Conservation (phyloP, 2,113 vertebrate species). For the Equus przewalskii region DNA sequence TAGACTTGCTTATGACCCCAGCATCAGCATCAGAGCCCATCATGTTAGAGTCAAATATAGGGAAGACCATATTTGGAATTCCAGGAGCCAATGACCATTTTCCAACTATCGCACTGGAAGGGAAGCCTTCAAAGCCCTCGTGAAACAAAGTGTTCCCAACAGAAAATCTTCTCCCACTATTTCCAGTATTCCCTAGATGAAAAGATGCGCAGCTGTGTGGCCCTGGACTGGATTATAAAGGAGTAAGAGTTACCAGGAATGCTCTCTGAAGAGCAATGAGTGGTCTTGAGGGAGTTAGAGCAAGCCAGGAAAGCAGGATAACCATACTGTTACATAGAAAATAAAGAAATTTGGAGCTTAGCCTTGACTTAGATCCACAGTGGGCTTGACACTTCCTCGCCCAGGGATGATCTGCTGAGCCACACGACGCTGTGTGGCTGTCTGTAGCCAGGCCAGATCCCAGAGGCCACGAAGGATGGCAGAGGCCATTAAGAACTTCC, state of each 20-base stretch:
- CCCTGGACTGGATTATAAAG: constrained; percentile 89
- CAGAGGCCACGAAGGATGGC: background rate
- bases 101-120: constrained; percentile 93
- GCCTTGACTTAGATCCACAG: constrained; percentile 87
- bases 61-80: constrained; percentile 94
- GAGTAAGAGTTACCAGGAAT: constrained; percentile 87
- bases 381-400: constrained; percentile 66
- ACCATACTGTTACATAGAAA: constrained; percentile 90
- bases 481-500: constrained; percentile 25
- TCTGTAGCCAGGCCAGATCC: constrained; percentile 60
- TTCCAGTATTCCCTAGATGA: constrained; percentile 89
- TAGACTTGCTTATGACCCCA: constrained; percentile 89
- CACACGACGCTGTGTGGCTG: constrained; percentile 75
- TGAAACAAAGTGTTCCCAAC: constrained; percentile 89
- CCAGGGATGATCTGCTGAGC: constrained; percentile 79
- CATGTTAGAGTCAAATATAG: constrained; percentile 91
- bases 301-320: constrained; percentile 86
- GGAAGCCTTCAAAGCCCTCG: constrained; percentile 90
- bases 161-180: constrained; percentile 90
- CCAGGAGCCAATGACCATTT: constrained; percentile 94
- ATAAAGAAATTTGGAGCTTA: constrained; percentile 89
- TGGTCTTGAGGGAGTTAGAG: constrained; percentile 86
- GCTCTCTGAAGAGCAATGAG: constrained; percentile 88
- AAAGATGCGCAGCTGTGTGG: constrained; percentile 89
- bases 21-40: constrained; percentile 92